A percentile compares a stretch with the other conserved stretches of the same genome.
These are phyloP conservation scores for Chironomus tentans DNA, from an alignment of 2,888 invertebrate genomes.

Conservation along the genomic window DNA sequence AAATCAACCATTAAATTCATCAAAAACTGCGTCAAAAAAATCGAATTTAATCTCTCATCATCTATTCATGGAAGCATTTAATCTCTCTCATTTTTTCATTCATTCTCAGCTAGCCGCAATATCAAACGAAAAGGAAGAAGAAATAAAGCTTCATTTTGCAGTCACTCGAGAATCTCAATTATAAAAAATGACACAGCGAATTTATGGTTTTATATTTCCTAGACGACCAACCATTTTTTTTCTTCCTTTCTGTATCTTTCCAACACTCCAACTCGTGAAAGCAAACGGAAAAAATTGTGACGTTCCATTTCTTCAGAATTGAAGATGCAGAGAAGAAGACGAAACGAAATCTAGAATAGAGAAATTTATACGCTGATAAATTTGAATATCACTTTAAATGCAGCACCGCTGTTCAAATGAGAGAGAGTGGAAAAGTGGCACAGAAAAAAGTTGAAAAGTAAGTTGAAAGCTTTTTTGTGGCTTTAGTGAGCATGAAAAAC, in stretches of 20 bases:
- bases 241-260: neutral
- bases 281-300: too few relatives aligned
- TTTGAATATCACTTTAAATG: neutral
- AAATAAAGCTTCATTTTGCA: slow-evolving; percentile 9
- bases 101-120: neutral
- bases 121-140: neutral
- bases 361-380: neutral
- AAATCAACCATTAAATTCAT: neutral
- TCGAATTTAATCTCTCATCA: neutral
- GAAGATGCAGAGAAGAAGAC: neutral
- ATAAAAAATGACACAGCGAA: slow-evolving; percentile 24
- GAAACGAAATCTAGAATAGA: neutral
- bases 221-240: neutral
- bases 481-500: neutral
- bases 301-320: too few relatives aligned
- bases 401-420: neutral
- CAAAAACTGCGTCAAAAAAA: neutral
- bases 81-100: too few relatives aligned
- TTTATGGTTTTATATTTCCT: slow-evolving; percentile 18
- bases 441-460: neutral
- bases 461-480: neutral
- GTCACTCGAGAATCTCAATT: slow-evolving; percentile 22
- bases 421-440: neutral
- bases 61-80: neutral
- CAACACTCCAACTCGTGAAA: too few relatives aligned